These are phyloP conservation scores for Leptatherina wallacei DNA, from an alignment of 2,797 vertebrate species.

Conservation along the genomic window DNA sequence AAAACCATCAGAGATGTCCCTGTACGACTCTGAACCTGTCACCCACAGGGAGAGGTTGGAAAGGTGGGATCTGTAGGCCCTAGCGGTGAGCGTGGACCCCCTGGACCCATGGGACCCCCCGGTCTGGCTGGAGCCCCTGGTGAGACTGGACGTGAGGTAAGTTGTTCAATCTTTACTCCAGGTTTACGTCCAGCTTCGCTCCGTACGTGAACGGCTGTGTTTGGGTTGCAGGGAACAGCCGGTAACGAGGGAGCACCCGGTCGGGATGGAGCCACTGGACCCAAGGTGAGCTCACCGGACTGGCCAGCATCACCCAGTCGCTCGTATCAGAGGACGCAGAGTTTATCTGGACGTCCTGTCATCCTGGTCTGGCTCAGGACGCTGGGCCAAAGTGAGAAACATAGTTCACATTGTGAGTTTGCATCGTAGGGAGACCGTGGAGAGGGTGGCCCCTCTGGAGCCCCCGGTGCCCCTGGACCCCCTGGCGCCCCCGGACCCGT, in stretches of 20 bases:
- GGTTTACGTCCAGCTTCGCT: background rate
- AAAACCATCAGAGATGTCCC: background rate
- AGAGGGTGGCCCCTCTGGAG: slow-evolving; percentile 88
- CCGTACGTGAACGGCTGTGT: slow-evolving; percentile 5
- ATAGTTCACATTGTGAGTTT: background rate
- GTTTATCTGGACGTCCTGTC: too few relatives aligned
- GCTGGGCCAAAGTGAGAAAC: too few relatives aligned
- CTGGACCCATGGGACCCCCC: slow-evolving; percentile 92
- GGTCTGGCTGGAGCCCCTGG: slow-evolving; percentile 92
- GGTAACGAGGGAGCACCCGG: slow-evolving; percentile 93
- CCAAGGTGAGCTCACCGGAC: slow-evolving; percentile 85
- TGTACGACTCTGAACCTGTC: slow-evolving; percentile 11
- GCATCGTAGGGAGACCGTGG: slow-evolving; percentile 92
- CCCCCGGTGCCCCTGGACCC: slow-evolving; percentile 93
- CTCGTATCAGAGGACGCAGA: too few relatives aligned
- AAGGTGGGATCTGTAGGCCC: slow-evolving; percentile 90
- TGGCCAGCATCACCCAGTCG: too few relatives aligned
- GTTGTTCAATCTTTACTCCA: slow-evolving; percentile 16
- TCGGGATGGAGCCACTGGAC: slow-evolving; percentile 91
- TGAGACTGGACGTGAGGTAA: slow-evolving; percentile 96
- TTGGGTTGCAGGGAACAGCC: slow-evolving; percentile 86
- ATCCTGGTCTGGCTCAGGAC: too few relatives aligned
- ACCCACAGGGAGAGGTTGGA: slow-evolving; percentile 89
- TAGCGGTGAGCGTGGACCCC: slow-evolving; percentile 92
- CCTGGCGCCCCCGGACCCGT: slow-evolving; percentile 93